Evolutionary conservation across 2,113 vertebrate species (phyloP).

Genomic region (Ictalurus furcatus): DNA sequence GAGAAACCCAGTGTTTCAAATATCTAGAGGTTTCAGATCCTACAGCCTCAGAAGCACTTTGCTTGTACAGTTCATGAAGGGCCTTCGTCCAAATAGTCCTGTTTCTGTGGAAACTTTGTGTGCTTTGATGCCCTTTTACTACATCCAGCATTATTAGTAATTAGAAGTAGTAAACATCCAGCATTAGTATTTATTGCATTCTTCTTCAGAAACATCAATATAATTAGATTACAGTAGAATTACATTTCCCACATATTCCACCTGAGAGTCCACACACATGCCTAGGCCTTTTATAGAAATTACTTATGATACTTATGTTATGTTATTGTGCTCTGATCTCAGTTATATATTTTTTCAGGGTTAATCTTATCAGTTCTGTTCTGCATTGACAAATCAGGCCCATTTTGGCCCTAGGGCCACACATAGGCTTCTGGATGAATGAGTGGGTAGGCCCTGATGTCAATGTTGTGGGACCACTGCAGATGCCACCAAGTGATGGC

Average conservation of each 20-base stretch:
- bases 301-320: background rate
- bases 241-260: background rate
- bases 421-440: conserved; percentile 71
- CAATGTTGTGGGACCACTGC: conserved; percentile 84
- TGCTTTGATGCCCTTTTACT: background rate
- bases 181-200: background rate
- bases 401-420: conserved; percentile 42
- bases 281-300: background rate
- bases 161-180: background rate
- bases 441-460: conserved; percentile 84
- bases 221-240: background rate
- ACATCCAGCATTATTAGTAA: background rate
- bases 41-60: background rate
- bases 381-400: background rate
- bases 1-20: background rate
- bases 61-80: background rate
- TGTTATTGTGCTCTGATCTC: background rate
- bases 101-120: background rate
- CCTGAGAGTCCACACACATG: background rate
- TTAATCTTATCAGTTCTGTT: conserved; percentile 18
- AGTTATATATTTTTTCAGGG: background rate
- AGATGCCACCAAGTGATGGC: conserved; percentile 81
- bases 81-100: background rate
- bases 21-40: background rate
- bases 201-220: background rate